Base-by-base conservation (phyloP, 2,797 vertebrate genomes). In the Apogon hyalosoma region DNA sequence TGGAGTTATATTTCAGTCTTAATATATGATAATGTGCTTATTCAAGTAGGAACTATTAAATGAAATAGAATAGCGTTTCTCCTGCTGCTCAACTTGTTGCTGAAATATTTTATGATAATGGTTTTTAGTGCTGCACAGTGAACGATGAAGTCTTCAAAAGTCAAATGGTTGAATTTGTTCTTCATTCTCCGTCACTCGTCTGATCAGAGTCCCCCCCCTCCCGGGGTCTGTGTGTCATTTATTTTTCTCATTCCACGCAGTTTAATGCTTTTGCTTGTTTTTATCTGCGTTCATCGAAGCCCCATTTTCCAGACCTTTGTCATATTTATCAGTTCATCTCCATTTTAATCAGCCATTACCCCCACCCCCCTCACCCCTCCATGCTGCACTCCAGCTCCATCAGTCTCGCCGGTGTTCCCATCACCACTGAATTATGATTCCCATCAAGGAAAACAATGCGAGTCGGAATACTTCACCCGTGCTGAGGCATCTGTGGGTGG, bases 361-460 rank as follows among this genome's bases (percentile, higher is more conserved):
- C 12, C 24, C 55, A 31, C 15, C 11, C 18, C 14, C 7, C 16
- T 38, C 7, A 8, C 24, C 40, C 38, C 24, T 49, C 64, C 42
- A 62, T n/a, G n/a, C 54, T 61, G 56, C 60, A 64, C 60, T 70
- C 75, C 15, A 45, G 58, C 76, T 79, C 42, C 65, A 63, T 75
- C 58, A 8, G 6, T 76, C 72, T 75, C 31, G 38, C 75, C 72
- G 69, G 63, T 63, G 69, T 56, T 58, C 45, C 75, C 48, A 55
- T 75, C 70, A 15, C 43, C 9, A 1, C 65, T 62, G 76, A 83
- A 86, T 85, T 75, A 85, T 77, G 40, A 59, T 36, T 58, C 56
- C 71, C 74, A 87, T 84, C 70, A 68, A 78, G 63, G 73, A 83
- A 82, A 74, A 87, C 73, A 81, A 65, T 50, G 28, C 40, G 18